Evolutionary conservation across 2,113 vertebrate genomes (phyloP).

Genomic region (Platycercus adscitus): DNA sequence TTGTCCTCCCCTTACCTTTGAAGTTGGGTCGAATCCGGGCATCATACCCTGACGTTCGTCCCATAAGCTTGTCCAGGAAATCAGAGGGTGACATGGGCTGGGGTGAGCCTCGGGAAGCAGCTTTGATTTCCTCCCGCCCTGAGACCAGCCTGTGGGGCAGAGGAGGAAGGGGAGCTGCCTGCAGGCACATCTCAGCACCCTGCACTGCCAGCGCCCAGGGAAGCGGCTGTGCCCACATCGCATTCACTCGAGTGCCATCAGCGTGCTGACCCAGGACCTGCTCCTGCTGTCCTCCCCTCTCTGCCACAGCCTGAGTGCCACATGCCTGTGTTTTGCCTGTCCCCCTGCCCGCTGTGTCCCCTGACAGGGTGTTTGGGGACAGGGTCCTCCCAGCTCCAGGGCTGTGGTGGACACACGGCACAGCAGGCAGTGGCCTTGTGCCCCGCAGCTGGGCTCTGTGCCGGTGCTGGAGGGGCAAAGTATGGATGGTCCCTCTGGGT

Average conservation of each 20-base stretch:
- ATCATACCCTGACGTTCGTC: slow-evolving; percentile 90
- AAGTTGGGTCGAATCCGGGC: slow-evolving; percentile 95
- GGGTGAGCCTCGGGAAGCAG: slow-evolving; percentile 66
- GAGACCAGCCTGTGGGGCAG: slow-evolving; percentile 78
- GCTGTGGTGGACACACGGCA: accelerated
- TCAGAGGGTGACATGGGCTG: slow-evolving; percentile 90
- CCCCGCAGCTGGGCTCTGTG: neutral
- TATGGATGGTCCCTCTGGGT: neutral
- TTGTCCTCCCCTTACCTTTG: slow-evolving; percentile 81
- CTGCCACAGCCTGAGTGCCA: neutral
- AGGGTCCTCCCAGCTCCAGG: neutral
- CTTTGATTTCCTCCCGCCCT: slow-evolving; percentile 89
- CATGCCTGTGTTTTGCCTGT: neutral
- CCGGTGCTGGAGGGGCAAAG: neutral
- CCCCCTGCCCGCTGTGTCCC: accelerated
- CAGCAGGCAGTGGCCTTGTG: accelerated
- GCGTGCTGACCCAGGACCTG: accelerated
- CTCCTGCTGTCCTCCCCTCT: neutral
- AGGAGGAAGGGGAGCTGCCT: neutral
- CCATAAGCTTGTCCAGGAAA: slow-evolving; percentile 97
- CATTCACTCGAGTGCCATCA: accelerated
- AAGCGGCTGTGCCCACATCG: accelerated
- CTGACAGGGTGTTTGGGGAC: accelerated
- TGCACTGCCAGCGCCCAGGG: neutral
- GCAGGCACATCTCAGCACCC: neutral